Conservation (phyloP, 2,797 vertebrate genomes). For the Bovichtus variegatus region DNA sequence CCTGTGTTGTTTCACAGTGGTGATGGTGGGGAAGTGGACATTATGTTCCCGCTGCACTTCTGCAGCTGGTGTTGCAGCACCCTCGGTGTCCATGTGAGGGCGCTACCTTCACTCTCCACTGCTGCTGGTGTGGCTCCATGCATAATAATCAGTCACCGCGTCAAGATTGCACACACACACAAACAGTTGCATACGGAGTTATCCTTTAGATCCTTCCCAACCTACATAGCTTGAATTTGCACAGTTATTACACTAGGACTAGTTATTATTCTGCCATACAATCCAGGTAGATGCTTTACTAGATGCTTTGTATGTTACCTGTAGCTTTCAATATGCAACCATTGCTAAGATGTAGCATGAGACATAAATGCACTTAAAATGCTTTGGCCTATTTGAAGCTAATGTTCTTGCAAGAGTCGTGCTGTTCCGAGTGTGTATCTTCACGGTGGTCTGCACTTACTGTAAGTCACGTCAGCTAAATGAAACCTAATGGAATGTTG, state of each 20-base stretch:
- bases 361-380: too few species aligned
- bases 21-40: constrained; percentile 51
- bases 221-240: not conserved
- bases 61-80: constrained; percentile 55
- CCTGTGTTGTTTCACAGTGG: constrained; percentile 22
- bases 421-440: too few species aligned
- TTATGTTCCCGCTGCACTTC: constrained; percentile 56
- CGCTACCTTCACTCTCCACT: constrained; percentile 26
- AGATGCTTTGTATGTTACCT: not conserved
- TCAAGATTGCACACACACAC: constrained; percentile 3
- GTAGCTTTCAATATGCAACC: not conserved
- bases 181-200: not conserved
- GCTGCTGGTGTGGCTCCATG: not conserved
- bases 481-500: too few species aligned
- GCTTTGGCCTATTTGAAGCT: too few species aligned
- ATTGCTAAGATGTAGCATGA: not conserved
- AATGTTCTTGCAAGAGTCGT: too few species aligned
- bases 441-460: too few species aligned
- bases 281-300: not conserved
- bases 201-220: not conserved
- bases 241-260: not conserved
- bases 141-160: not conserved
- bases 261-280: not conserved
- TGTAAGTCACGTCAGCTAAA: too few species aligned
- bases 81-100: constrained; percentile 55